Evolutionary conservation across 2,888 invertebrate genomes (phyloP), one percentile per base, ranked within the genome.

Genomic region (Acanthosepion lycidas): DNA sequence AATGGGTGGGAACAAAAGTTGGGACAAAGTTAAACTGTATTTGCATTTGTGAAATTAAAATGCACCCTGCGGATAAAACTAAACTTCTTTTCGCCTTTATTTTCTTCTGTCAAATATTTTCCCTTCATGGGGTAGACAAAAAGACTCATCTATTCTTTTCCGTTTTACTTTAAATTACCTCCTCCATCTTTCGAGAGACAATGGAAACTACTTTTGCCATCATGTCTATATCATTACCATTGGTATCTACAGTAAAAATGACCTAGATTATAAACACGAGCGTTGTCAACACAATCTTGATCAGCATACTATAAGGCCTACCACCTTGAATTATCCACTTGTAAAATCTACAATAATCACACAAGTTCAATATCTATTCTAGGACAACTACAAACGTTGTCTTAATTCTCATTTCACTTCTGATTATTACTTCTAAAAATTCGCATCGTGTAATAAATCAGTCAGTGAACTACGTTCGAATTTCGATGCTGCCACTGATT

Each of bases 41-140:
- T 78, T 78, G 78, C 9, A n/a, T 78, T 78, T 78, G 78, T 78
- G 78, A 78, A 78, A 78, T 78, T 78, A 78, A 78, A 78, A 78
- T 78, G 78, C 78, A 78, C 78, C 78, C 78, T 78, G 78, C n/a
- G 33, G 78, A 78, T 33, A 78, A 78, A 78, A 59, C 23, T 59
- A 59, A 59, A 59, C 33, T 15, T 78, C 12, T 33, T n/a, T 78
- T 33, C 0, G n/a, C 78, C 18, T 78, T 78, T 78, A 9, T 78
- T 78, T n/a, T 78, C 78, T 18, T 15, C 78, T n/a, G 78, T 78
- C 78, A 78, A n/a, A 78, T 78, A n/a, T 78, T n/a, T n/a, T n/a
- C 78, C n/a, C 78, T n/a, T 33, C 78, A 78, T 78, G 78, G 78
- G 78, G n/a, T 78, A 78, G n/a, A n/a, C 33, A 12, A 78, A 78